phyloP scores from a whole-genome alignment of 2,797 vertebrate species.

The Phalloptychus januarius region DNA sequence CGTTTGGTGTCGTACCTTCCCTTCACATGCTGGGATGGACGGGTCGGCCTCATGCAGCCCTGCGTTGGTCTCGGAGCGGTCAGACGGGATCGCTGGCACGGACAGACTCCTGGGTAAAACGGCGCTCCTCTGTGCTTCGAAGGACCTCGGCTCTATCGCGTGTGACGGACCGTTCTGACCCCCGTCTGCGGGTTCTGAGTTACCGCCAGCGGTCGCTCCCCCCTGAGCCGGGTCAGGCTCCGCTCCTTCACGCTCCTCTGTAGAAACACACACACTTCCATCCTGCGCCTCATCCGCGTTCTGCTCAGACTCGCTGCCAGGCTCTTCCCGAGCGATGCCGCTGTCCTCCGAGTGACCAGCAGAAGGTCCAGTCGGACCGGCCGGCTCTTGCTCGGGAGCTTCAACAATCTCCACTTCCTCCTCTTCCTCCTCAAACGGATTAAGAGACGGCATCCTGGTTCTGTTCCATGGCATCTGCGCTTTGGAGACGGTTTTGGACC shows the following conservation, averaged over 20 bases:
- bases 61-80: conserved; percentile 35
- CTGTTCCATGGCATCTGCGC: conserved; percentile 11
- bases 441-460: conserved; percentile 36
- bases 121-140: conserved; percentile 43
- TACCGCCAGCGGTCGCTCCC: neutral
- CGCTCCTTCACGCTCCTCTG: neutral
- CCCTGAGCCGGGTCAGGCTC: neutral
- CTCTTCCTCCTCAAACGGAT: conserved; percentile 62
- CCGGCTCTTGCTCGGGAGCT: conserved; percentile 2
- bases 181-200: neutral
- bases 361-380: conserved; percentile 21
- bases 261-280: neutral
- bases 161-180: neutral
- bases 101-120: conserved; percentile 88
- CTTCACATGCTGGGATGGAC: conserved; percentile 63
- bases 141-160: neutral
- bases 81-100: conserved; percentile 79
- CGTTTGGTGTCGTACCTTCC: conserved; percentile 52
- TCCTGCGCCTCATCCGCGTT: conserved; percentile 67
- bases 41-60: conserved; percentile 45
- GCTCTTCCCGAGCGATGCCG: neutral
- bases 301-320: conserved; percentile 59
- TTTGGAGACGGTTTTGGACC: conserved; percentile 47
- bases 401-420: conserved; percentile 9
- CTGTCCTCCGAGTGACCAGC: conserved; percentile 40